Conservation (phyloP, 2,113 vertebrate genomes). For the Mesocricetus auratus region DNA sequence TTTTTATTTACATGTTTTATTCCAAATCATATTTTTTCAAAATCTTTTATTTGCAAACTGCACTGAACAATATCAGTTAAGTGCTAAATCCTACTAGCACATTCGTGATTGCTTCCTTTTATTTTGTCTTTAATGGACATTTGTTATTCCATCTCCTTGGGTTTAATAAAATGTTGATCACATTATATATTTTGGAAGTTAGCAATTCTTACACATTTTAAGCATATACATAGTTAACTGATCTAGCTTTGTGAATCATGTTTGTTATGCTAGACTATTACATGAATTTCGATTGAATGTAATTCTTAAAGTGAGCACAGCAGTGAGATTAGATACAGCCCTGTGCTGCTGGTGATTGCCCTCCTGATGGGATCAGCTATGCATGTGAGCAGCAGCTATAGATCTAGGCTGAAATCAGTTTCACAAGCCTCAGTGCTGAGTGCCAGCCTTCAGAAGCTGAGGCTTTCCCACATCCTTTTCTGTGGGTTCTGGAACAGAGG, state of each 20-base stretch:
- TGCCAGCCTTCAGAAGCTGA: background rate
- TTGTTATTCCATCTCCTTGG: slow-evolving; percentile 72
- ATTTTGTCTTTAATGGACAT: slow-evolving; percentile 76
- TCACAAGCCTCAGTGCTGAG: accelerated
- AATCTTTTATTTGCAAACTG: background rate
- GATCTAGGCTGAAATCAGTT: background rate
- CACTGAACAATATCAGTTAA: slow-evolving; percentile 27
- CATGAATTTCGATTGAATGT: background rate
- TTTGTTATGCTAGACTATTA: background rate
- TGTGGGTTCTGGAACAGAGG: background rate
- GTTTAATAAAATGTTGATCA: slow-evolving; percentile 68
- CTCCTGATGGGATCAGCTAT: background rate
- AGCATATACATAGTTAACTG: background rate
- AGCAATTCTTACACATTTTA: slow-evolving; percentile 68
- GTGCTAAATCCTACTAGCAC: slow-evolving; percentile 61
- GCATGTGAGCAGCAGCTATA: background rate
- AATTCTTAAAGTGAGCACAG: background rate
- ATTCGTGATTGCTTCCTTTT: slow-evolving; percentile 71
- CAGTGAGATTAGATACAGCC: background rate
- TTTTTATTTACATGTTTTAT: background rate
- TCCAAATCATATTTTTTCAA: background rate
- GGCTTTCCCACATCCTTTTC: background rate
- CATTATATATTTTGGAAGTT: slow-evolving; percentile 75
- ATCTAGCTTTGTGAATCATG: background rate
- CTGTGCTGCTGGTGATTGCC: background rate